Evolutionary conservation across 2,888 invertebrate genomes (phyloP).

Genomic region (Parasteatoda lunata): DNA sequence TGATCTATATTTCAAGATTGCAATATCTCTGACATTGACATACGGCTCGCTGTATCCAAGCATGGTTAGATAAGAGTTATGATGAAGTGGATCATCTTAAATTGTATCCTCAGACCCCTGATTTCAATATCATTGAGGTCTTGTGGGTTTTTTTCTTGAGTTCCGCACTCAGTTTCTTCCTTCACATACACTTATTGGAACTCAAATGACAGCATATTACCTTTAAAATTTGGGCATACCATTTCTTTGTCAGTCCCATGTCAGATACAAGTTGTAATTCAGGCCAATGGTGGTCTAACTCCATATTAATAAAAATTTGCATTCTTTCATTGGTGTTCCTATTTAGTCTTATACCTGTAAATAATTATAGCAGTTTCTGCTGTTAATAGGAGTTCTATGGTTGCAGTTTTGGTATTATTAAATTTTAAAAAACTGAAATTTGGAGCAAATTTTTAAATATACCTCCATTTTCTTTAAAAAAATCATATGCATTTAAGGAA

Average conservation of each 20-base stretch:
- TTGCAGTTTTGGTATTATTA: no score
- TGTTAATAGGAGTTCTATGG: no score
- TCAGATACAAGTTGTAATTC: constrained; percentile 9
- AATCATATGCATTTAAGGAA: no score
- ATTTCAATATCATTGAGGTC: not conserved
- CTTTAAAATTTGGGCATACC: not conserved
- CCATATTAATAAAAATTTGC: not conserved
- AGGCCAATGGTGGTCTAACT: not conserved
- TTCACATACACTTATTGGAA: not conserved
- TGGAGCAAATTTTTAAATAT: no score
- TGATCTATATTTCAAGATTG: no score
- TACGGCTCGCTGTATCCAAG: constrained; percentile 2
- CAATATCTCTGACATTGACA: not conserved
- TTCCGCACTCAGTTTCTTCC: not conserved
- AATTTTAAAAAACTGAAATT: no score
- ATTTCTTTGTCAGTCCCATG: not conserved
- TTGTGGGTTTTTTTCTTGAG: not conserved
- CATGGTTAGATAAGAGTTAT: not conserved
- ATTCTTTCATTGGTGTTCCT: not conserved
- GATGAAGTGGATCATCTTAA: constrained; percentile 4
- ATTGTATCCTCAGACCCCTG: constrained; percentile 7
- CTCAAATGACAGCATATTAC: not conserved
- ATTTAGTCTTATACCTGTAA: not conserved
- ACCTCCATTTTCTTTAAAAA: no score
- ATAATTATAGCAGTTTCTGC: no score